Evolutionary conservation across 2,797 vertebrate genomes (phyloP), one percentile per base, ranked within the genome.

Genomic region (Gadopsis bispinosus): DNA sequence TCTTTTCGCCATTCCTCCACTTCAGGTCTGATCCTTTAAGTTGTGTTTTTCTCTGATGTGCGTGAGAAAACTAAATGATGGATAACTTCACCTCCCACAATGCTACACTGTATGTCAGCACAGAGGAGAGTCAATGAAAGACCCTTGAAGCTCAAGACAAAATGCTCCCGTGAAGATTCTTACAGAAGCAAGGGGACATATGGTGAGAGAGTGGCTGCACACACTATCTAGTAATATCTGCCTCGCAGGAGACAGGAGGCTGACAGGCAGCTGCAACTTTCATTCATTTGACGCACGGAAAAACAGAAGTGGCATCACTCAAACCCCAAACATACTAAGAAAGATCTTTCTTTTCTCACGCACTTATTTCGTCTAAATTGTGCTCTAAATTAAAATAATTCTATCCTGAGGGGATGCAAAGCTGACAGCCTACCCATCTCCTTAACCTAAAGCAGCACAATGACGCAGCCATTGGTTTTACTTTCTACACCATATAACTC

Each of bases 401-500:
- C 37, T 60, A 9, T 66, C 81, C 64, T 77, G 45, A 43, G 47
- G 65, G 59, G 47, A 65, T 50, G 69, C 73, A 55, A 66, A 83
- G 68, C 76, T 80, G 79, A 89, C 78, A 84, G 68, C 61, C 74
- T 50, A 85, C 72, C 73, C 58, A 69, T 89, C 73, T 75, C 85
- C 76, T 81, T 59, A 59, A 82, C 69, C 74, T 20, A 7, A 31
- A 61, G 77, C 60, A 71, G 69, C 56, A 17, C 50, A 50, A 73
- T 76, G 69, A 63, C 75, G 45, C 62, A 81, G 75, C 69, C 47
- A 50, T 39, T 86, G 75, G 37, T 77, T 87, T 90, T 79, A 64
- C 73, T 87, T 83, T 85, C 65, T 75, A 29, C 26, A 31, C 14
- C 66, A 62, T 73, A 82, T 88, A 88, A 86, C 83, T 90, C 80